A percentile compares a stretch with the other conserved stretches of the same genome.
Conservation (phyloP, 1,140 invertebrate species). For the Ladona fulva region DNA sequence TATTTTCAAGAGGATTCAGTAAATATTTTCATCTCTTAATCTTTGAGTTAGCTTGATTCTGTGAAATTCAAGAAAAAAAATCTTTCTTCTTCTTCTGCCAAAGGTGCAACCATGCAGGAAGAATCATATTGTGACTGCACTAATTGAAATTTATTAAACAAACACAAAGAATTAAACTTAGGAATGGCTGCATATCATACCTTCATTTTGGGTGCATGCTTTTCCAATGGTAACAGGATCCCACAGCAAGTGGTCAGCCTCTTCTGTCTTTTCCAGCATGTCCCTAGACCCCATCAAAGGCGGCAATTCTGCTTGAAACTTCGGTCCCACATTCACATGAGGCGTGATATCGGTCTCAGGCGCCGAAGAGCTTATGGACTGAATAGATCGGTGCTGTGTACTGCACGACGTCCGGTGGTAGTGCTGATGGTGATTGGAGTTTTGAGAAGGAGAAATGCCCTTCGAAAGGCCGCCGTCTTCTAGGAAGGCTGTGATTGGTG, state of each 20-base stretch:
- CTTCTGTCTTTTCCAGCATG: slow-evolving; percentile 37
- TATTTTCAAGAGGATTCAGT: too few relatives aligned
- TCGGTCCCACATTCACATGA: slow-evolving; percentile 82
- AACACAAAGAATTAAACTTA: too few relatives aligned
- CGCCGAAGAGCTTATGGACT: slow-evolving; percentile 15
- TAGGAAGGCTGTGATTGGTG: background rate
- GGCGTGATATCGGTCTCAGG: slow-evolving; percentile 44
- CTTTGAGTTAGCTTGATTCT: too few relatives aligned
- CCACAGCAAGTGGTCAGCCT: slow-evolving; percentile 70
- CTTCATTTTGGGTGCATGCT: slow-evolving; percentile 60
- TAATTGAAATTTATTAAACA: too few relatives aligned
- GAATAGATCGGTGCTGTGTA: background rate
- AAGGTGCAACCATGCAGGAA: too few relatives aligned
- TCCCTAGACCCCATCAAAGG: slow-evolving; percentile 38
- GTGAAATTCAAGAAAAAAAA: too few relatives aligned
- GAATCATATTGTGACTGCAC: too few relatives aligned
- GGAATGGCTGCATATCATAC: slow-evolving; percentile 49
- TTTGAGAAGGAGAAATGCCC: background rate
- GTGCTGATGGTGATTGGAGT: background rate
- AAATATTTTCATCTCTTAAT: too few relatives aligned
- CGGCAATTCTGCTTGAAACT: slow-evolving; percentile 77
- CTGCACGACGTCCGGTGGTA: background rate
- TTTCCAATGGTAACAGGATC: slow-evolving; percentile 65
- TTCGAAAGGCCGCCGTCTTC: background rate
- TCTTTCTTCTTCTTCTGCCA: too few relatives aligned